Base-by-base conservation (phyloP, 2,113 vertebrate genomes). In the Carlito syrichta region DNA sequence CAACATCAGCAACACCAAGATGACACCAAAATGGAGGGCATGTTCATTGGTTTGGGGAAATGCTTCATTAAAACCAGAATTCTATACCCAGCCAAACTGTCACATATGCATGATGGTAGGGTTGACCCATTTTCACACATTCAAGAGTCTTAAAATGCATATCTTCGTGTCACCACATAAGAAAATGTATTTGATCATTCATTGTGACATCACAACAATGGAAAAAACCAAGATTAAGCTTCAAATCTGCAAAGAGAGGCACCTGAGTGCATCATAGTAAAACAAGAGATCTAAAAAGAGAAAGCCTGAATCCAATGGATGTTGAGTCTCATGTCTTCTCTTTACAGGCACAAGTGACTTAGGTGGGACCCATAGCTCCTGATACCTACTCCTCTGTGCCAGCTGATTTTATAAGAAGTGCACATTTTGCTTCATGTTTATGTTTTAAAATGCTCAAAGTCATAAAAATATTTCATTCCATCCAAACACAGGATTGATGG, bases 71-170 rank as follows among this genome's bases (percentile, higher is more conserved):
- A 66, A 81, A 45, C 2, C n/a, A 38, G 73, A 82, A 69, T 90
- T 86, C 58, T 60, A 38, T 76, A 74, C 86, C 90, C 58, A 90
- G 81, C 23, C 43, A 90, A 56, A 82, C 23, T 76, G 86, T 54
- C 90, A 79, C 8, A 2, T 1, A 50, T 35, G 23, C 45, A 8
- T 27, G 17, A 17, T 0, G 32, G 13, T 11, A 23, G 32, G 23
- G 25, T 27, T 16, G 0, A 20, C 1, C 6, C 10, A 25, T 40
- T 66, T 79, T 48, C 58, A 74, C 27, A 45, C 20, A 89, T n/a
- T n/a, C n/a, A n/a, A n/a, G n/a, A 71, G 43, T 11, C 40, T 56
- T n/a, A 35, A 50, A 73, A 38, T 89, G 3, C 63, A 32, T 19
- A 27, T 48, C 73, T 30, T 32, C 48, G 77, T 40, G 48, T 27